Base-by-base conservation (phyloP, 2,888 invertebrate genomes). In the Acleris cristana region DNA sequence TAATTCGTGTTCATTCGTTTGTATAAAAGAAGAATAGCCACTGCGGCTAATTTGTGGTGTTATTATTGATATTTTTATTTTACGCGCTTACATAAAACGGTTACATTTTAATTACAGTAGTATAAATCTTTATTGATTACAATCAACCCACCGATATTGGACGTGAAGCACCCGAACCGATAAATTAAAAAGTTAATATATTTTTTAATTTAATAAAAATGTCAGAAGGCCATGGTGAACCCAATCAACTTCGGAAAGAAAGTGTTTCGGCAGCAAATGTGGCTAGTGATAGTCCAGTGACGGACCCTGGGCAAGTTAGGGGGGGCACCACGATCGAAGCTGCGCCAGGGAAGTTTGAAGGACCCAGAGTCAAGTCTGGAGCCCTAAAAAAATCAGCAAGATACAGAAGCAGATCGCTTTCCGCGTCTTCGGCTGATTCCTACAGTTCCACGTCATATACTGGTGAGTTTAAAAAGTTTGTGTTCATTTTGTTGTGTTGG, bases 341-440 rank as follows among this genome's bases (percentile, higher is more conserved):
- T 7, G 84, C 93, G 63, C 89, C 92, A 5, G 85, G 82, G 12
- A 92, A 92, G 72, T 92, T 92, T 69, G 92, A 92, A 12, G 91
- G 90, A 0, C 90, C 83, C 69, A 84, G 92, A 70, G 90, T 82
- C 69, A 93, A 93, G 79, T 96, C 96, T 3, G 96, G 97, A 71
- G 97, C 97, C 12, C 86, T 97, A 84, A 97, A 98, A 93, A 97
- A 97, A 86, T 96, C 97, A 18, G 97, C 96, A 75, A 94, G 98
- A 62, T 97, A 98, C 84, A 94, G 98, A 64, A 98, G 98, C 83
- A 95, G 98, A 71, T 98, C 98, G 0, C 93, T 98, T 26, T 98
- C 98, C 14, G 98, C 98, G 4, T 98, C 98, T 8, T 98, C 98
- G 48, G 98, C 98, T 63, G 98, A 98, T 88, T 98, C 98, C 23